Evolutionary conservation across 2,113 vertebrate species (phyloP).

Genomic region (Apteryx mantelli): DNA sequence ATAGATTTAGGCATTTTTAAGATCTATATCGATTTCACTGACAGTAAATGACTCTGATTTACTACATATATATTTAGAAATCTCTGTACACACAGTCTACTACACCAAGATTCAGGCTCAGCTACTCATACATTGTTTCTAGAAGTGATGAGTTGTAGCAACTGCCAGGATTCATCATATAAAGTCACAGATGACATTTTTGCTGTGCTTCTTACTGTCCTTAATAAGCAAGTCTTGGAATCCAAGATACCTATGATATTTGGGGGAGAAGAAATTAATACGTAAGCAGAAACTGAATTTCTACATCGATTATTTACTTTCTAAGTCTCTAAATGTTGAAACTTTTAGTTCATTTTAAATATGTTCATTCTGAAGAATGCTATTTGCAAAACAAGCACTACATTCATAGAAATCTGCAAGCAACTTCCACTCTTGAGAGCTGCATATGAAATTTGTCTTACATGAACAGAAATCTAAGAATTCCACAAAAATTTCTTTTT

Average conservation of each 20-base stretch:
- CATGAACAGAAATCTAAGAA: neutral
- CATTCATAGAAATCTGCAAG: neutral
- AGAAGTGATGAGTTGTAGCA: neutral
- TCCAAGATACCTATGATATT: neutral
- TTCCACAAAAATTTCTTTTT: neutral
- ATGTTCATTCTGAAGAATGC: neutral
- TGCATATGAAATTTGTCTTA: neutral
- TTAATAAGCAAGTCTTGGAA: neutral
- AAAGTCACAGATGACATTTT: neutral
- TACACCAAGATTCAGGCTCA: neutral
- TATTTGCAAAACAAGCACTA: neutral
- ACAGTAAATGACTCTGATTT: constrained; percentile 3
- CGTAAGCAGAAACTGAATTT: neutral
- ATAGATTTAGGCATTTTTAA: constrained; percentile 14
- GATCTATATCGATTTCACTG: constrained; percentile 4
- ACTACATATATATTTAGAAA: constrained; percentile 41
- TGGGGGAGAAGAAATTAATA: neutral
- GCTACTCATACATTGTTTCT: constrained; percentile 2
- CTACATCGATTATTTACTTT: neutral
- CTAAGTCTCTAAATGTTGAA: neutral
- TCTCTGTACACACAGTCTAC: neutral
- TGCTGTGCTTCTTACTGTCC: neutral
- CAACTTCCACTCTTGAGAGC: neutral
- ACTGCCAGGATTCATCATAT: neutral
- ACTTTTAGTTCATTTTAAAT: neutral